These are phyloP conservation scores for Parasteatoda tepidariorum DNA, from an alignment of 1,140 invertebrate genomes.

Conservation along the genomic window DNA sequence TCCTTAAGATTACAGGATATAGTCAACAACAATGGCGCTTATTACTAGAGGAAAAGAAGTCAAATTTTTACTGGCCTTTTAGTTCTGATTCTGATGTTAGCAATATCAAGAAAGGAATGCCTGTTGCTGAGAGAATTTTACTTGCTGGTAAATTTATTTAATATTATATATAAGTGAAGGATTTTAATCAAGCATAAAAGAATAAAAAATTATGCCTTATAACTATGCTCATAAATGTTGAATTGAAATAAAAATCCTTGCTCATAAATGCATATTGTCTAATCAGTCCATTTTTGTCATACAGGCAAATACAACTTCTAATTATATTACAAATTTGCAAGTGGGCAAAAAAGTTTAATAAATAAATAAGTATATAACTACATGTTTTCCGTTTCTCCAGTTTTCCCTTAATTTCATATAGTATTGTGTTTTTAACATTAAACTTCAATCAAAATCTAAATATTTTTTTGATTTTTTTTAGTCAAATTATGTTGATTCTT, in stretches of 20 bases:
- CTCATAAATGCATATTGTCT: too few relatives aligned
- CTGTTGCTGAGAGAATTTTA: conserved; percentile 9
- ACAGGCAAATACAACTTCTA: too few relatives aligned
- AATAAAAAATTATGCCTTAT: too few relatives aligned
- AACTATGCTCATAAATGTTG: too few relatives aligned
- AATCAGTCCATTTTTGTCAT: too few relatives aligned
- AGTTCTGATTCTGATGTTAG: conserved; percentile 59
- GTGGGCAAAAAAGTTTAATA: too few relatives aligned
- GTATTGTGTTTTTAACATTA: not conserved
- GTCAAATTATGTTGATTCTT: too few relatives aligned
- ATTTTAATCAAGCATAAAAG: too few relatives aligned
- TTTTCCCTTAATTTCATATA: not conserved
- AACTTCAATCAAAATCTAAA: not conserved
- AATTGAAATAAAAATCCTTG: too few relatives aligned
- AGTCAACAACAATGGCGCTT: conserved; percentile 69
- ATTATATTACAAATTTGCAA: too few relatives aligned
- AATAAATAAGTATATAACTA: too few relatives aligned
- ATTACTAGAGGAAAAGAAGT: conserved; percentile 67
- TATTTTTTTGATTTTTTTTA: too few relatives aligned
- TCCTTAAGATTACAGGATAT: conserved; percentile 75
- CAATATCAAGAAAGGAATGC: conserved; percentile 12
- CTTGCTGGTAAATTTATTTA: not conserved
- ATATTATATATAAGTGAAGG: not conserved
- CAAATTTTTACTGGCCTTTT: conserved; percentile 64
- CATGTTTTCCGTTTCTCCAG: not conserved